Percentiles rank a stretch among this genome's conserved stretches.
Conservation (phyloP, 1,140 invertebrate species). For the Caenorhabditis brenneri region DNA sequence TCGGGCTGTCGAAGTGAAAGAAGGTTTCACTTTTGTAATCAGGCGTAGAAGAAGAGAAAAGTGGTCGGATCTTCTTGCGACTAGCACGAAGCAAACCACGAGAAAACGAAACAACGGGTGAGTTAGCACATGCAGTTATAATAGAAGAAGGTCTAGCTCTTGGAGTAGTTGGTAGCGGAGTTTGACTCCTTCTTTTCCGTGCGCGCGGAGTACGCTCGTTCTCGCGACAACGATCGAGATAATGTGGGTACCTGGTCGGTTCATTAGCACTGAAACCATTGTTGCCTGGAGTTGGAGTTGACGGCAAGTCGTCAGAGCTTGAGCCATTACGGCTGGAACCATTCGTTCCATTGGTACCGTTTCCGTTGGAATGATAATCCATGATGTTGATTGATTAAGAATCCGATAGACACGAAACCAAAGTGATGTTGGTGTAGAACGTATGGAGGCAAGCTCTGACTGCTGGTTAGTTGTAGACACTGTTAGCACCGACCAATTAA, state of each 20-base stretch:
- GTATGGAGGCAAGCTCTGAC: not conserved
- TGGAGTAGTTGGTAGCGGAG: not conserved
- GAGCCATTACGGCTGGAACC: not conserved
- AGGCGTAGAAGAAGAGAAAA: not conserved
- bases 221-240: not conserved
- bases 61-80: constrained; percentile 17
- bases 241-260: not conserved
- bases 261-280: not conserved
- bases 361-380: constrained; percentile 9
- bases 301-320: not conserved
- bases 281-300: not conserved
- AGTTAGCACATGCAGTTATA: constrained; percentile 1
- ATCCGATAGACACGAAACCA: not conserved
- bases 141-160: not conserved
- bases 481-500: not conserved
- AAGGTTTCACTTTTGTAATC: not conserved
- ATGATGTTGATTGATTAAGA: not conserved
- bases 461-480: not conserved
- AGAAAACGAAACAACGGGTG: constrained; percentile 10
- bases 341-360: constrained; percentile 8
- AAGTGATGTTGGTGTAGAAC: not conserved
- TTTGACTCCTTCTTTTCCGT: not conserved
- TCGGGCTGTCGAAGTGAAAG: not conserved
- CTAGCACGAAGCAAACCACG: constrained; percentile 13
- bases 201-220: not conserved